These are phyloP conservation scores for Metalampra italica DNA, from an alignment of 2,888 invertebrate genomes.

Conservation along the genomic window DNA sequence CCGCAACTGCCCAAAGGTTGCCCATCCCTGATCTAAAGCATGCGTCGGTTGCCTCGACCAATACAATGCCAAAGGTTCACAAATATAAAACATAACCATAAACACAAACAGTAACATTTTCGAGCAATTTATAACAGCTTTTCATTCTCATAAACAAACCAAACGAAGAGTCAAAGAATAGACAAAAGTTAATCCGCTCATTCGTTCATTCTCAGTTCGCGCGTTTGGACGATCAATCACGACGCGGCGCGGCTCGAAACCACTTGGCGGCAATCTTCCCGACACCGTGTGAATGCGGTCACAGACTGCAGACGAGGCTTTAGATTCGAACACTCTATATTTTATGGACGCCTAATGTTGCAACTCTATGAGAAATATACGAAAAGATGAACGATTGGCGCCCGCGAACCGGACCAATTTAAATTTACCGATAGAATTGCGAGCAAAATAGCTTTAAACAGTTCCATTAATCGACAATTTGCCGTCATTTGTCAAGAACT, in stretches of 20 bases:
- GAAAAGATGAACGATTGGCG: constrained; percentile 27
- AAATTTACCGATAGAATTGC: constrained; percentile 10
- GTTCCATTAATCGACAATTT: constrained; percentile 15
- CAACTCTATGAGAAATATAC: constrained; percentile 52
- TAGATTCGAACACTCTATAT: constrained; percentile 36
- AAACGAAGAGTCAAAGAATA: constrained; percentile 17
- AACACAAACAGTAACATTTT: background rate
- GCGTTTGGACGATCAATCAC: constrained; percentile 67
- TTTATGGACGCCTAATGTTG: constrained; percentile 52
- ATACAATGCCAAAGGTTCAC: too few relatives aligned
- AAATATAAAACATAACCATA: background rate
- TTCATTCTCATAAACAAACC: constrained; percentile 24
- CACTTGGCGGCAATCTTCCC: constrained; percentile 57
- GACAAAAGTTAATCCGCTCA: constrained; percentile 60
- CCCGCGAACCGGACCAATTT: constrained; percentile 11
- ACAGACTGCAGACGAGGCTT: constrained; percentile 26
- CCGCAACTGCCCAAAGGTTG: too few relatives aligned
- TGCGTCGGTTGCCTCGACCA: too few relatives aligned
- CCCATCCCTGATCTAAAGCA: background rate
- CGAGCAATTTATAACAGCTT: background rate
- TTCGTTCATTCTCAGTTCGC: constrained; percentile 37
- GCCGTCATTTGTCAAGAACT: constrained; percentile 22
- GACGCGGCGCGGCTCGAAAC: constrained; percentile 50
- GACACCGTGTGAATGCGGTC: constrained; percentile 72
- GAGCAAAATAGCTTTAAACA: background rate